Evolutionary conservation across 2,797 vertebrate species (phyloP).

Genomic region (Leptodactylus fallax): DNA sequence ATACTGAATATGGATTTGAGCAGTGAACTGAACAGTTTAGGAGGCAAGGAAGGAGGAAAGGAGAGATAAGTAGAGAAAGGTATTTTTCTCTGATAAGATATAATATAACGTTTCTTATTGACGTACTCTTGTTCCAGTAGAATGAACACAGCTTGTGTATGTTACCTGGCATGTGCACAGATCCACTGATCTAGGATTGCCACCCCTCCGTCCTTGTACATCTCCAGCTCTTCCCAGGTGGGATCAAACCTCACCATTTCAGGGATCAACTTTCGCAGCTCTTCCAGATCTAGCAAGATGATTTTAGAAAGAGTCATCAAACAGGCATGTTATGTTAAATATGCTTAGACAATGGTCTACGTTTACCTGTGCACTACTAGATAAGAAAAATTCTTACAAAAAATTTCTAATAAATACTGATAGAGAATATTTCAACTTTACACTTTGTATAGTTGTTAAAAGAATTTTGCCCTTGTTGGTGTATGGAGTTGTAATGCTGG

Average conservation of each 20-base stretch:
- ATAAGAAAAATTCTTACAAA: neutral
- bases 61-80: no score
- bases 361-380: neutral
- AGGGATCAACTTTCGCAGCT: conserved; percentile 84
- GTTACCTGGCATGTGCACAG: conserved; percentile 91
- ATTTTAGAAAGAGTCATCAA: neutral
- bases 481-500: neutral
- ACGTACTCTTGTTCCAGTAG: neutral
- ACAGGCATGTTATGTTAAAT: neutral
- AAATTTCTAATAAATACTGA: neutral
- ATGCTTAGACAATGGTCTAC: neutral
- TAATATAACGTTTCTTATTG: no score
- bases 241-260: conserved; percentile 90
- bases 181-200: conserved; percentile 99
- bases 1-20: no score
- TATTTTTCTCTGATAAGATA: no score
- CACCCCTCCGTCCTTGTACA: conserved; percentile 91
- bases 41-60: no score
- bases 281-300: conserved; percentile 77
- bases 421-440: neutral
- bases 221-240: conserved; percentile 85
- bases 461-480: neutral
- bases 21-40: no score
- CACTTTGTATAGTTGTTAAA: no score
- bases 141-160: neutral